A percentile compares a stretch with the other conserved stretches of the same genome.
Evolutionary conservation across 2,113 vertebrate genomes (phyloP).

Genomic region (Phaetusa simplex): DNA sequence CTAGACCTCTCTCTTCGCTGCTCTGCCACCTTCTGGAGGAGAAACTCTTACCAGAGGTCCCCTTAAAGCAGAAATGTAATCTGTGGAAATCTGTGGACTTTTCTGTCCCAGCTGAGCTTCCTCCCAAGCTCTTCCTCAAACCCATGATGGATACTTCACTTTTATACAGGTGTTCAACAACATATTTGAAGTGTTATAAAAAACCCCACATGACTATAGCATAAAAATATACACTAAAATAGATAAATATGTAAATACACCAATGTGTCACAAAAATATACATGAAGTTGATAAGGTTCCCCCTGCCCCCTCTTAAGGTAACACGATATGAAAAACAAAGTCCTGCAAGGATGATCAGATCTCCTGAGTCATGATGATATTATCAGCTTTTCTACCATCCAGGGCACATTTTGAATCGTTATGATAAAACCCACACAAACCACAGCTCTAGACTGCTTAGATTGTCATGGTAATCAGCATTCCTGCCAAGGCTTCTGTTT

Average conservation of each 20-base stretch:
- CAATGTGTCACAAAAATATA: not conserved
- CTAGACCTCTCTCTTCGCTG: not conserved
- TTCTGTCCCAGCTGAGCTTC: not conserved
- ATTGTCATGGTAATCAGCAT: constrained; percentile 57
- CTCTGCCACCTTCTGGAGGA: not conserved
- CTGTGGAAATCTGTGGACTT: not conserved
- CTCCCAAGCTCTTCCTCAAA: not conserved
- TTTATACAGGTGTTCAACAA: not conserved
- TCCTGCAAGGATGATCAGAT: not conserved
- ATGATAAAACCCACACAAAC: constrained; percentile 5
- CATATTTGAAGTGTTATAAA: not conserved
- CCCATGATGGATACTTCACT: not conserved
- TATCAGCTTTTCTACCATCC: not conserved
- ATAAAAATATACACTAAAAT: not conserved
- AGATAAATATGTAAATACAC: not conserved
- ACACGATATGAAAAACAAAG: not conserved
- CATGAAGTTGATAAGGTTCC: not conserved
- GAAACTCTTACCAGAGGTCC: not conserved
- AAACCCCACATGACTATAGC: rapidly evolving
- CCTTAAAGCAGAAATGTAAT: not conserved
- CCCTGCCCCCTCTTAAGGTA: not conserved
- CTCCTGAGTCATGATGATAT: not conserved
- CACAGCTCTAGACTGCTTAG: not conserved
- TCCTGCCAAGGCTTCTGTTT: constrained; percentile 40
- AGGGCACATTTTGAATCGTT: not conserved